Conservation (phyloP, 2,797 vertebrate genomes). For the Stomatorhinus walkeri region DNA sequence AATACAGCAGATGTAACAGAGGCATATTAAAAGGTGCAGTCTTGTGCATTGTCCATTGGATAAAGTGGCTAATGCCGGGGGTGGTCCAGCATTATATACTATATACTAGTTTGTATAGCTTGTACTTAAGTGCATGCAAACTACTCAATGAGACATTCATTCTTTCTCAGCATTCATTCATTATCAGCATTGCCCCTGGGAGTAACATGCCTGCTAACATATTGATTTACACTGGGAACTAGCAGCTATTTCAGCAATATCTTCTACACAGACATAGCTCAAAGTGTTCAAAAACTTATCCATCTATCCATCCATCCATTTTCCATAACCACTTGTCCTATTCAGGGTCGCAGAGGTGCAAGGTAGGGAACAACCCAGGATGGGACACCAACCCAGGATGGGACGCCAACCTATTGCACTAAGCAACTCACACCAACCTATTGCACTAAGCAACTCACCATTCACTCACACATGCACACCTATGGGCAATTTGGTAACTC, state of each 20-base stretch:
- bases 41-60: background rate
- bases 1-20: background rate
- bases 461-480: background rate
- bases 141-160: background rate
- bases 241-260: background rate
- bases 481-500: background rate
- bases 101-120: background rate
- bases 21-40: background rate
- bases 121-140: background rate
- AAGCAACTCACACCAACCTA: no score
- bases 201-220: background rate
- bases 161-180: background rate
- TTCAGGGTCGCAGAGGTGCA: background rate
- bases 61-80: background rate
- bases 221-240: background rate
- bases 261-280: background rate
- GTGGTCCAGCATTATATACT: background rate
- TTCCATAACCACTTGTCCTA: background rate
- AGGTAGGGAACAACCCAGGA: background rate
- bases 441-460: no score
- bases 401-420: no score
- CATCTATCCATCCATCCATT: background rate
- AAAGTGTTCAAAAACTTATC: background rate
- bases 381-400: background rate
- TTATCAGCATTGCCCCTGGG: background rate